phyloP scores from a whole-genome alignment of 2,113 vertebrate genomes.

The Protobothrops flavoviridis region DNA sequence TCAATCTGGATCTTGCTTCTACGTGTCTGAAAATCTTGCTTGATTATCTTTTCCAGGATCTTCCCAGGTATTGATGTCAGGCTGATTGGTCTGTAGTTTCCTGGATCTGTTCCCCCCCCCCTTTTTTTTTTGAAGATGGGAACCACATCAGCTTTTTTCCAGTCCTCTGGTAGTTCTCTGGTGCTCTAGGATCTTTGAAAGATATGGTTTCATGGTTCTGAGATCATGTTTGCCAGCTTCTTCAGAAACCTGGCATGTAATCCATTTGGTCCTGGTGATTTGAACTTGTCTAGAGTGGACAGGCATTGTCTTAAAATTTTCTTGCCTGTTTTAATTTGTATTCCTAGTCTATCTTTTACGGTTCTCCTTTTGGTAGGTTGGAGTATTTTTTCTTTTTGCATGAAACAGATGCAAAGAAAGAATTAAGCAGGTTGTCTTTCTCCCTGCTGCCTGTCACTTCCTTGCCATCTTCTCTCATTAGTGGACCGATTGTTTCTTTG shows the following conservation, averaged over 20 bases:
- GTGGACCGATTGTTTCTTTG: no score
- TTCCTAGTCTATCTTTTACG: no score
- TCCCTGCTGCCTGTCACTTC: no score
- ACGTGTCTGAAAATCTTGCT: neutral
- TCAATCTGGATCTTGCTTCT: neutral
- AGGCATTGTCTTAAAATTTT: no score
- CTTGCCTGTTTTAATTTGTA: no score
- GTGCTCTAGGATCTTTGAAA: neutral
- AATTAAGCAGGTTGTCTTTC: no score
- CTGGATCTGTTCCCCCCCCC: neutral
- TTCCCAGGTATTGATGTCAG: neutral
- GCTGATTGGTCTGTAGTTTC: neutral
- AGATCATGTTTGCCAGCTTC: neutral
- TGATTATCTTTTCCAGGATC: neutral
- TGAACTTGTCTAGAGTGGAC: no score
- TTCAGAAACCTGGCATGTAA: neutral
- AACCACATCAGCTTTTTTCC: neutral
- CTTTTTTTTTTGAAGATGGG: neutral
- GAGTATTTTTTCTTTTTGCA: no score
- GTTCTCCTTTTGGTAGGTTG: no score
- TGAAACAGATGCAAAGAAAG: no score
- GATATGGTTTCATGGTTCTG: neutral
- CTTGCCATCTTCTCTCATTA: no score
- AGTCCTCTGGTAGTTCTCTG: neutral
- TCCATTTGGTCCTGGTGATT: neutral